A percentile compares a stretch with the other conserved stretches of the same genome.
Evolutionary conservation across 1,140 invertebrate species (phyloP).

Genomic region (Zaprionus ghesquierei): DNA sequence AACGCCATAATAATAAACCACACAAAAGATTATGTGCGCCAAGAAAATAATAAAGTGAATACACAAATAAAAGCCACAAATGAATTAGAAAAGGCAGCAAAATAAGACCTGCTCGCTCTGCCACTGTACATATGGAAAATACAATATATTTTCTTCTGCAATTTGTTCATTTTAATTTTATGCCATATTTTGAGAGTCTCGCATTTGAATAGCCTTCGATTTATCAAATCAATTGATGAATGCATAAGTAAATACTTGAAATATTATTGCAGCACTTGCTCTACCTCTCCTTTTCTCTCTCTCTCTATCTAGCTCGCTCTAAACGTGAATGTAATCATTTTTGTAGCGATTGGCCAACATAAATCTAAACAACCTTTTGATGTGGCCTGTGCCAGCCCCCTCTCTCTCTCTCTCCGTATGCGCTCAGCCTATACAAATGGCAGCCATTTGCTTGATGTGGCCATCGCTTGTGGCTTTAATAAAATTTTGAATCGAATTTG

Average conservation of each 20-base stretch:
- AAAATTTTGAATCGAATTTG: slow-evolving; percentile 44
- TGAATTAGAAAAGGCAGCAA: background rate
- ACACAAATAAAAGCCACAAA: background rate
- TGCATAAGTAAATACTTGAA: slow-evolving; percentile 26
- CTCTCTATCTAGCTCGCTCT: background rate
- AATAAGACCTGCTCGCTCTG: background rate
- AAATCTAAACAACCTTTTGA: slow-evolving; percentile 37
- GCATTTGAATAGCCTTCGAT: slow-evolving; percentile 29
- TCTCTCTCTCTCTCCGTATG: background rate
- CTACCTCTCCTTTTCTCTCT: background rate
- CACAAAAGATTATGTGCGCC: background rate
- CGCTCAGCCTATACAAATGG: background rate
- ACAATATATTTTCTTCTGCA: background rate
- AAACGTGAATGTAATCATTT: slow-evolving; percentile 28
- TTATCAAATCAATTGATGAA: slow-evolving; percentile 29
- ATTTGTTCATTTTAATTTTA: slow-evolving; percentile 31
- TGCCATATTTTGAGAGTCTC: slow-evolving; percentile 39
- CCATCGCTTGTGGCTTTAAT: slow-evolving; percentile 35
- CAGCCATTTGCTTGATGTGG: slow-evolving; percentile 33
- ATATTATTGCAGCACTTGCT: slow-evolving; percentile 41
- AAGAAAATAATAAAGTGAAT: background rate
- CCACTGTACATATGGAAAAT: background rate
- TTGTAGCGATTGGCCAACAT: slow-evolving; percentile 32
- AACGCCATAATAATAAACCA: background rate
- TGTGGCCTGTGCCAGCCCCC: background rate